Base-by-base conservation (phyloP, 2,113 vertebrate species). In the Nerophis ophidion region DNA sequence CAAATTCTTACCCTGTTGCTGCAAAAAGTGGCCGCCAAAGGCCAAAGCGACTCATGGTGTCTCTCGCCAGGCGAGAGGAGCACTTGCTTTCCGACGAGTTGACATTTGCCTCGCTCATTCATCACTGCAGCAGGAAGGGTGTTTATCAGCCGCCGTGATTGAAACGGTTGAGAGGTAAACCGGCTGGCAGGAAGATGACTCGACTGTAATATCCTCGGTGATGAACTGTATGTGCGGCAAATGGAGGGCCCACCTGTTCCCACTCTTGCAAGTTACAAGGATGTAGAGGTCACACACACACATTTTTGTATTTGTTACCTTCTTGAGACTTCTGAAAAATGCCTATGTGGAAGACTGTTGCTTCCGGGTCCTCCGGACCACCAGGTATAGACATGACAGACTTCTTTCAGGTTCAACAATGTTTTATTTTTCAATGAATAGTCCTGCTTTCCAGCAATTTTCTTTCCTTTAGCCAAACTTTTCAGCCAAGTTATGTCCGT, bases 181-280 rank as follows among this genome's bases (percentile, higher is more conserved):
- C 12, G 10, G 19, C 64, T 54, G 40, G 14, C 67, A 66, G 77
- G 75, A 80, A 71, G 73, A 53, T 66, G 60, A 69, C 70, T 64
- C 61, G 56, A 68, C 48, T 52, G 68, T 70, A 68, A 74, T 75
- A 67, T 73, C 48, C 35, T 66, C 61, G 68, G 65, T 77, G 48
- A 66, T 70, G 61, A 50, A 49, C 16, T 8, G 40, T 44, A 54
- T n/a, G 13, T 16, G 34, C 36, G 10, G 36, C 53, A 12, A 42
- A 56, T 12, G 40, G 36, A 17, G n/a, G 44, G 47, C 47, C 50
- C 36, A 61, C 57, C 60, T 61, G 52, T 81, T 82, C 77, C 45
- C 65, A 62, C 53, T 44, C 68, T 66, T 69, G 48, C 47, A 81
- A 71, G 54, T 77, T 75, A 76, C 57, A 76, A 77, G 74, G 70